Conservation (phyloP, 2,888 invertebrate genomes). For the Thalpophila matura region DNA sequence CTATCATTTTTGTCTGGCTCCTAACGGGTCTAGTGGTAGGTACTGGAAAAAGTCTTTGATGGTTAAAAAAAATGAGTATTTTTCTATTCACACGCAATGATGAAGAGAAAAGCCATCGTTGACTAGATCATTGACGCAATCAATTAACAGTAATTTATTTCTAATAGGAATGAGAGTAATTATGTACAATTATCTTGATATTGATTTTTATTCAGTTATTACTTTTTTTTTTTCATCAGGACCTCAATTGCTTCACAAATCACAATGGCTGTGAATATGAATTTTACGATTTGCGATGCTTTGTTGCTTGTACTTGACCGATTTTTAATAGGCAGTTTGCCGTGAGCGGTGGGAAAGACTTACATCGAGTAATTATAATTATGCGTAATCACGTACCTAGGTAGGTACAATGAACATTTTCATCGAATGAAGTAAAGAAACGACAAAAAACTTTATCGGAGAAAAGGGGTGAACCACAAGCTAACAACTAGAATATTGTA, state of each 20-base stretch:
- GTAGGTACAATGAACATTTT: constrained; percentile 10
- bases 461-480: neutral
- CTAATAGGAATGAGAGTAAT: too few relatives aligned
- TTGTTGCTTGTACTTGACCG: constrained; percentile 64
- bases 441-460: neutral
- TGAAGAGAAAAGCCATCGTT: constrained; percentile 14
- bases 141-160: too few relatives aligned
- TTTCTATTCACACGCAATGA: too few relatives aligned
- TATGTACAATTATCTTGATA: neutral
- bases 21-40: too few relatives aligned
- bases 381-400: constrained; percentile 1
- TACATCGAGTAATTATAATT: constrained; percentile 26
- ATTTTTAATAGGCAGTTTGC: constrained; percentile 29
- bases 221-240: neutral
- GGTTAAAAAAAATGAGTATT: too few relatives aligned
- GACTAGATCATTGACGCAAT: neutral
- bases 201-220: neutral
- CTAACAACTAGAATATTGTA: neutral
- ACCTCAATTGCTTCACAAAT: constrained; percentile 34
- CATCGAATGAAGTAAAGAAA: neutral
- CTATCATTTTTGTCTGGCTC: too few relatives aligned
- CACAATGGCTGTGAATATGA: constrained; percentile 40
- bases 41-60: too few relatives aligned
- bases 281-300: constrained; percentile 41
- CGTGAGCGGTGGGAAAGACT: constrained; percentile 48